Evolutionary conservation across 2,797 vertebrate genomes (phyloP).

Genomic region (Bryconaethiops microstoma): DNA sequence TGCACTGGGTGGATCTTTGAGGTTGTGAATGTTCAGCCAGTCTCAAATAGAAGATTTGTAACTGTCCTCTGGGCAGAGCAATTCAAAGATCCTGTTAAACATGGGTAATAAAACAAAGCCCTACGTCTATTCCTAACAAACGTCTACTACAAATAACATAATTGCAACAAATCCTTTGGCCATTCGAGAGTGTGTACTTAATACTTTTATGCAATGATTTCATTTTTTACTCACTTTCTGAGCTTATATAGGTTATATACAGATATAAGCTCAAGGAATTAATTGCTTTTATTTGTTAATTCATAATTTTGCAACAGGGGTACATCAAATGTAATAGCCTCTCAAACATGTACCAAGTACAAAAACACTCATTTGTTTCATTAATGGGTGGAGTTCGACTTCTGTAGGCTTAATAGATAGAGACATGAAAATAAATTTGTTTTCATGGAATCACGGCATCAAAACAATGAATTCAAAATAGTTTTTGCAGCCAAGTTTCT

Average conservation of each 20-base stretch:
- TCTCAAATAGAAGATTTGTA: slow-evolving; percentile 14
- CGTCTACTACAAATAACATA: not conserved
- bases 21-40: slow-evolving; percentile 1
- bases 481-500: too few relatives aligned
- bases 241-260: too few relatives aligned
- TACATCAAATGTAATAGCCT: too few relatives aligned
- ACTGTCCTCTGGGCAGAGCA: slow-evolving; percentile 13
- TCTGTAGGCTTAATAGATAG: too few relatives aligned
- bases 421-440: too few relatives aligned
- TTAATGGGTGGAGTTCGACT: too few relatives aligned
- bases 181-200: not conserved
- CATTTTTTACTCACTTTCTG: not conserved
- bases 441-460: too few relatives aligned
- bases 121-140: not conserved
- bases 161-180: not conserved
- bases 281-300: not conserved
- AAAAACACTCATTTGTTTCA: not conserved
- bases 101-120: not conserved
- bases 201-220: not conserved
- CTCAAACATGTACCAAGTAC: not conserved
- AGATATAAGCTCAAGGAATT: not conserved
- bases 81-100: not conserved
- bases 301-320: not conserved
- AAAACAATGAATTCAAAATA: too few relatives aligned
- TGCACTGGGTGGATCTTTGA: not conserved